Evolutionary conservation across 2,888 invertebrate species (phyloP).

Genomic region (Psylliodes chrysocephalus): DNA sequence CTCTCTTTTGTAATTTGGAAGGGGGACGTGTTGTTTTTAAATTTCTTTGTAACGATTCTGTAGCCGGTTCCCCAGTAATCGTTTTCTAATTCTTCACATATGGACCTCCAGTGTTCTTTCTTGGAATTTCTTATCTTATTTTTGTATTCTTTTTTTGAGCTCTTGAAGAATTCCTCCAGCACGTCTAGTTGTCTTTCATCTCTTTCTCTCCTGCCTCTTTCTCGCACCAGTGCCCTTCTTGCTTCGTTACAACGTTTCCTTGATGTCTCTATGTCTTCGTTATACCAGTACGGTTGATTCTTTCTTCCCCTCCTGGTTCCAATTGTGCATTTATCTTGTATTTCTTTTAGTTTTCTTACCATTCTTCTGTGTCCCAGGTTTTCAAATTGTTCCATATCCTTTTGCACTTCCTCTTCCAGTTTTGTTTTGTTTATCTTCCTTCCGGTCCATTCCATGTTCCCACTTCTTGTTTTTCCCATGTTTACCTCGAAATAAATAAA

Average conservation of each 20-base stretch:
- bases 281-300: conserved; percentile 22
- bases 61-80: conserved; percentile 37
- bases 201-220: no score
- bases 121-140: conserved; percentile 5
- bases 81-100: conserved; percentile 29
- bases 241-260: neutral
- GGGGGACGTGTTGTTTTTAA: no score
- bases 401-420: neutral
- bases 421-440: neutral
- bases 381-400: no score
- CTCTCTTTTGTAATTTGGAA: no score
- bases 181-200: no score
- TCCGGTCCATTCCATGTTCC: neutral
- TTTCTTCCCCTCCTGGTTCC: neutral
- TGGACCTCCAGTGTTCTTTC: conserved; percentile 10
- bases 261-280: conserved; percentile 5
- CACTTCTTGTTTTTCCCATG: no score
- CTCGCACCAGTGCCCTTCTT: neutral
- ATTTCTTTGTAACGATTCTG: conserved; percentile 29
- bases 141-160: conserved; percentile 18
- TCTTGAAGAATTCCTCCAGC: neutral
- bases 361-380: no score
- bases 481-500: conserved; percentile 14
- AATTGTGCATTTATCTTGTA: neutral
- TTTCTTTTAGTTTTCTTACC: no score